Evolutionary conservation across 2,113 vertebrate genomes (phyloP), one percentile per base, ranked within the genome.

Genomic region (Oenanthe melanoleuca): DNA sequence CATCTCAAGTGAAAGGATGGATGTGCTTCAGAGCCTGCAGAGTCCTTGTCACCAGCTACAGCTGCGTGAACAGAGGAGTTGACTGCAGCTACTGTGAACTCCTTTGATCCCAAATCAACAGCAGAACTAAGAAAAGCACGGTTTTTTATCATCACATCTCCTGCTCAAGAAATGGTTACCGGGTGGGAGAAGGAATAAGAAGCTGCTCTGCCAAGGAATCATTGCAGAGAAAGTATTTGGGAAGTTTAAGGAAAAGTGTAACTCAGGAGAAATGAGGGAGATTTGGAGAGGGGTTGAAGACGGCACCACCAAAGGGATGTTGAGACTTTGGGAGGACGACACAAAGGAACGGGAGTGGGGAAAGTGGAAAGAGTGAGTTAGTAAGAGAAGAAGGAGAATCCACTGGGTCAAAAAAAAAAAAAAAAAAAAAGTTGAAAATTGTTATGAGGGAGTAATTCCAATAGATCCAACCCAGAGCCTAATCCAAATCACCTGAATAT

Each of bases 401-500:
- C 13, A 63, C 7, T 20, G 14, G 6, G 9, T 31, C 8, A 25
- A 91, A 55, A 26, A 25, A 14, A 50, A 49, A 38, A 45, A 37
- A 50, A 13, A 91, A 49, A 3, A 14, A 33, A 28, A 8, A 13
- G 6, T 12, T 10, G 69, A 80, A 86, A 86, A 73, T 26, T 45
- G 23, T 47, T 21, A 25, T 21, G 14, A 77, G 22, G 13, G 21
- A 93, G 9, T 28, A 80, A 12, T 82, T 67, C 40, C 53, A 70
- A 31, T 1, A 13, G 22, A 64, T 34, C 29, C 86, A 91, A 40
- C 14, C 12, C 37, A 52, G 44, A 81, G 8, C 53, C 25, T 52
- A 44, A 28, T 24, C 38, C 1, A 0, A 56, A 81, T 23, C 42
- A 59, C 65, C 40, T 3, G 9, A 26, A 67, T 49, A 67, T 0